phyloP scores from a whole-genome alignment of 2,888 invertebrate species.

The Xylophagus ater region DNA sequence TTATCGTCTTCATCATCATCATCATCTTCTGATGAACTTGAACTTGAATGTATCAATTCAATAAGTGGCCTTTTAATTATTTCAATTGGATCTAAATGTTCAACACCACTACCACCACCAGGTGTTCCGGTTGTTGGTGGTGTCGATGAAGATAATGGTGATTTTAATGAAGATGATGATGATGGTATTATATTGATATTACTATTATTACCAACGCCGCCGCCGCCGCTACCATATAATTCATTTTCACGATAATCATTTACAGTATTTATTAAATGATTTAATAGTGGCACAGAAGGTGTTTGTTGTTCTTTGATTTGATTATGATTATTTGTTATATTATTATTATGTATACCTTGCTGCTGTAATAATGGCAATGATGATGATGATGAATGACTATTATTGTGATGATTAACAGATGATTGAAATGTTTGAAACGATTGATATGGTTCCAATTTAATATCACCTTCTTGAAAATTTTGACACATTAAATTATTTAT shows the following conservation, averaged over 20 bases:
- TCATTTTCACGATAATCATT: slow-evolving; percentile 14
- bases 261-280: slow-evolving; percentile 22
- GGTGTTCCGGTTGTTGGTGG: slow-evolving; percentile 18
- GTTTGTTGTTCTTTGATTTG: slow-evolving; percentile 25
- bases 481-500: slow-evolving; percentile 5
- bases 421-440: slow-evolving; percentile 33
- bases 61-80: slow-evolving; percentile 31
- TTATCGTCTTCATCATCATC: slow-evolving; percentile 10
- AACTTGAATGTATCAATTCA: slow-evolving; percentile 19
- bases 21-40: slow-evolving; percentile 10
- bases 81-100: not conserved
- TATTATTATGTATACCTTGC: not conserved
- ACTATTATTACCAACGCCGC: slow-evolving; percentile 13
- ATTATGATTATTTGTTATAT: slow-evolving; percentile 19
- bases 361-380: too few relatives aligned
- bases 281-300: slow-evolving; percentile 26
- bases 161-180: slow-evolving; percentile 37
- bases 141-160: slow-evolving; percentile 32
- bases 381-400: not conserved
- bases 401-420: too few relatives aligned
- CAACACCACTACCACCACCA: not conserved
- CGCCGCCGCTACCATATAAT: slow-evolving; percentile 13
- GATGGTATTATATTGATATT: slow-evolving; percentile 26
- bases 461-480: slow-evolving; percentile 1
- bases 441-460: slow-evolving; percentile 19